Percentiles rank a stretch among this genome's conserved stretches.
phyloP scores from a whole-genome alignment of 2,888 invertebrate genomes.

The Macrostomum cliftonense region DNA sequence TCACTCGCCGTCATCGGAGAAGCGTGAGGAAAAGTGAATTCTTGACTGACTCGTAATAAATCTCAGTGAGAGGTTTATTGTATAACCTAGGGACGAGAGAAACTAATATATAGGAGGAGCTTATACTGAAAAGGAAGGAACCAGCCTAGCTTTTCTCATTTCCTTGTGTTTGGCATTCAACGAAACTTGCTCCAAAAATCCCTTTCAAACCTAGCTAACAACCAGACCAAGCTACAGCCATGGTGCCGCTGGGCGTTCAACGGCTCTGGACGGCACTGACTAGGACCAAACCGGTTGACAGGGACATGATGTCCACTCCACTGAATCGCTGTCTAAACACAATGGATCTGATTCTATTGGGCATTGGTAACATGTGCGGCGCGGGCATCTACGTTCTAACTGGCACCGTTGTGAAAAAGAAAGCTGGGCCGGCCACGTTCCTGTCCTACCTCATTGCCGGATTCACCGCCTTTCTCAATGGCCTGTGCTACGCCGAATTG shows the following conservation, averaged over 20 bases:
- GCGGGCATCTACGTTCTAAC: conserved; percentile 92
- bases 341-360: conserved; percentile 66
- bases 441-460: conserved; percentile 58
- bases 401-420: conserved; percentile 67
- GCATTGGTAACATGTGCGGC: conserved; percentile 83
- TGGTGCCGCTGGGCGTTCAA: conserved; percentile 3
- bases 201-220: too few species aligned
- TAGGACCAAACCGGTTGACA: conserved; percentile 23
- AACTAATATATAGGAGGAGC: too few species aligned
- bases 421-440: conserved; percentile 69
- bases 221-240: too few species aligned
- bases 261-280: conserved; percentile 16
- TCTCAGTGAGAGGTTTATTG: too few species aligned
- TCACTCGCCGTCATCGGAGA: too few species aligned
- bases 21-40: too few species aligned
- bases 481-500: conserved; percentile 40
- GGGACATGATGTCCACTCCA: conserved; percentile 20
- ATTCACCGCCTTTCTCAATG: conserved; percentile 46
- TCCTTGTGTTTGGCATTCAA: too few species aligned
- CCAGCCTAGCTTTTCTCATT: too few species aligned
- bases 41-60: too few species aligned
- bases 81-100: too few species aligned
- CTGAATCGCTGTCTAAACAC: conserved; percentile 52
- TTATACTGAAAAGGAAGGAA: too few species aligned
- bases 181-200: too few species aligned